Evolutionary conservation across 1,140 invertebrate species (phyloP), one percentile per base, ranked within the genome.

Genomic region (Phenacoccus solenopsis): DNA sequence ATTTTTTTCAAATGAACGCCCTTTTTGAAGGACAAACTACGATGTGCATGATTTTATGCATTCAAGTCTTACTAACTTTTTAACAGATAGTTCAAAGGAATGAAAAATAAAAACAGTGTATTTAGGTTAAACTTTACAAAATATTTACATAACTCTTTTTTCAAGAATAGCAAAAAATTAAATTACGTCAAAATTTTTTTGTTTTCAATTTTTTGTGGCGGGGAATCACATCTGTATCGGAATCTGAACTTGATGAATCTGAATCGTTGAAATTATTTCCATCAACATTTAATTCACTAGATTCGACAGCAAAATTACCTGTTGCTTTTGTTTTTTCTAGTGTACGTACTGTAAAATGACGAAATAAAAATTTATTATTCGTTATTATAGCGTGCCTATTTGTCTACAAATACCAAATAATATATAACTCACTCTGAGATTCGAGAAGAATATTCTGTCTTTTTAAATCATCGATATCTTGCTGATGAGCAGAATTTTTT

Each of bases 381-480:
- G n/a, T n/a, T n/a, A n/a, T n/a, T n/a, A n/a, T n/a, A n/a, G n/a
- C n/a, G n/a, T n/a, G n/a, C n/a, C n/a, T 30, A 22, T 67, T 71
- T 21, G 57, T 21, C 57, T 30, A 61, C n/a, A 24, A 59, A 70
- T 28, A 16, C 9, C 13, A 57, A 24, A 67, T 56, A 59, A 59
- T 12, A 16, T 38, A 28, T 67, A 12, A 67, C 80, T 83, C 84
- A 93, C 91, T 96, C 83, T 98, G 94, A 76, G 89, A 84, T 82
- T 97, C 94, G 28, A 98, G 80, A 57, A 91, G 80, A 77, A 78
- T 87, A 80, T 98, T 98, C 80, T 97, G 94, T 75, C 89, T 85
- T 79, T 88, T 94, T 67, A 98, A 83, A 78, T 96, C 92, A 75
- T 98, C 94, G 76, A 98, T 97, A 76, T 98, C 95, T 75, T 93